Conservation (phyloP, 2,113 vertebrate genomes). For the Lota lota region DNA sequence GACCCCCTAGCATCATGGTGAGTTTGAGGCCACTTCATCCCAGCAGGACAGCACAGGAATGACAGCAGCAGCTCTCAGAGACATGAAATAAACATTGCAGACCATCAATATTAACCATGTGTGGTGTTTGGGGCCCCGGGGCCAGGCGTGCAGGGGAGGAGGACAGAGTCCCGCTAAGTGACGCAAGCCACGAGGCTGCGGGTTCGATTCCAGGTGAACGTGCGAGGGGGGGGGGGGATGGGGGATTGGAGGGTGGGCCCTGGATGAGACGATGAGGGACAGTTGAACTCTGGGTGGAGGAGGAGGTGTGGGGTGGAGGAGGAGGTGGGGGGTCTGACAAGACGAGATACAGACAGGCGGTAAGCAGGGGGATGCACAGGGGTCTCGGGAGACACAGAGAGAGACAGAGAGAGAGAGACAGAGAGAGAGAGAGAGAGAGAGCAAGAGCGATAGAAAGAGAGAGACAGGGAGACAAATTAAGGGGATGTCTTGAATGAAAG, state of each 20-base stretch:
- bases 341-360: too few species aligned
- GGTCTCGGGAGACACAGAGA: conserved; percentile 5
- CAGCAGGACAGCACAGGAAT: conserved; percentile 29
- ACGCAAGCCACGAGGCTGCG: too few species aligned
- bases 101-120: conserved; percentile 39
- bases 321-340: too few species aligned
- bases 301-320: too few species aligned
- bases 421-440: neutral
- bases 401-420: neutral
- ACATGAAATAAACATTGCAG: conserved; percentile 47
- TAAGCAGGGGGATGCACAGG: neutral
- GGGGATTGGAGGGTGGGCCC: neutral
- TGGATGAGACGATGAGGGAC: too few species aligned
- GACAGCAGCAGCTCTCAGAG: conserved; percentile 1
- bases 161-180: too few species aligned
- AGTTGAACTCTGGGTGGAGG: too few species aligned
- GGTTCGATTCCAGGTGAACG: too few species aligned
- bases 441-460: neutral
- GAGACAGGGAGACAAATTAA: neutral
- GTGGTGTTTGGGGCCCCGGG: conserved; percentile 21
- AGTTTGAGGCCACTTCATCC: conserved; percentile 39
- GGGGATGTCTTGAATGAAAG: neutral
- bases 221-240: neutral
- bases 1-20: neutral
- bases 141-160: too few species aligned